These are phyloP conservation scores for Hypomesus transpacificus DNA, from an alignment of 2,113 vertebrate genomes.

Conservation along the genomic window DNA sequence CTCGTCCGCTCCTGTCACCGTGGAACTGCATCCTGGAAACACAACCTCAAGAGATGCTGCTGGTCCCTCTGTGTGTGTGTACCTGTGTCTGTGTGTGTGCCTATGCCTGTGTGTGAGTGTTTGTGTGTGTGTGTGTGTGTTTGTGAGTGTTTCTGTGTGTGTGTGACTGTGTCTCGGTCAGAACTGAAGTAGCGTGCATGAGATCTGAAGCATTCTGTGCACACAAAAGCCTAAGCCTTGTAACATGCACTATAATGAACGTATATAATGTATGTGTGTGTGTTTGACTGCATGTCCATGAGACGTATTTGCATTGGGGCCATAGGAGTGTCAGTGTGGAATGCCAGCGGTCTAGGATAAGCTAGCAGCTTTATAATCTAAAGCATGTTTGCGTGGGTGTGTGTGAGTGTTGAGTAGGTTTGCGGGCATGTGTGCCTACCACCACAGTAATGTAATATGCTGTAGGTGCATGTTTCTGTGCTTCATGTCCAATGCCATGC, in stretches of 20 bases:
- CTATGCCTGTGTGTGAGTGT: slow-evolving; percentile 15
- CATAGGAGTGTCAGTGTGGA: background rate
- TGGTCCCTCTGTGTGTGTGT: slow-evolving; percentile 22
- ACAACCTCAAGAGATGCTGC: too few relatives aligned
- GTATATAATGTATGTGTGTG: slow-evolving; percentile 20
- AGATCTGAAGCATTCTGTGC: background rate
- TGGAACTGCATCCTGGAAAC: too few relatives aligned
- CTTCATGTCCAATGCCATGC: too few relatives aligned
- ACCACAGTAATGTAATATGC: too few relatives aligned
- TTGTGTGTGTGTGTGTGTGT: slow-evolving; percentile 11
- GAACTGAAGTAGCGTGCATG: slow-evolving; percentile 24
- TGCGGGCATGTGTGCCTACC: too few relatives aligned
- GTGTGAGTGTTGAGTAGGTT: too few relatives aligned
- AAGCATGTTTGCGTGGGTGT: too few relatives aligned
- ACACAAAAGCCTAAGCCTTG: background rate
- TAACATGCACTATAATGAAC: background rate
- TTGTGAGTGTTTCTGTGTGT: background rate
- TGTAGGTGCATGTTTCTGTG: too few relatives aligned
- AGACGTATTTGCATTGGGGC: background rate
- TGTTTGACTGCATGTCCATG: slow-evolving; percentile 16
- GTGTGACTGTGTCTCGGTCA: background rate
- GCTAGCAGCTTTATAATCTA: too few relatives aligned
- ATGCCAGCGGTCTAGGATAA: too few relatives aligned
- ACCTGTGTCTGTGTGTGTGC: slow-evolving; percentile 19
- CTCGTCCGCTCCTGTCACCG: too few relatives aligned